Percentiles rank a stretch among this genome's conserved stretches.
These are phyloP conservation scores for Hippopotamyrus pictus DNA, from an alignment of 2,797 vertebrate species.

Conservation along the genomic window DNA sequence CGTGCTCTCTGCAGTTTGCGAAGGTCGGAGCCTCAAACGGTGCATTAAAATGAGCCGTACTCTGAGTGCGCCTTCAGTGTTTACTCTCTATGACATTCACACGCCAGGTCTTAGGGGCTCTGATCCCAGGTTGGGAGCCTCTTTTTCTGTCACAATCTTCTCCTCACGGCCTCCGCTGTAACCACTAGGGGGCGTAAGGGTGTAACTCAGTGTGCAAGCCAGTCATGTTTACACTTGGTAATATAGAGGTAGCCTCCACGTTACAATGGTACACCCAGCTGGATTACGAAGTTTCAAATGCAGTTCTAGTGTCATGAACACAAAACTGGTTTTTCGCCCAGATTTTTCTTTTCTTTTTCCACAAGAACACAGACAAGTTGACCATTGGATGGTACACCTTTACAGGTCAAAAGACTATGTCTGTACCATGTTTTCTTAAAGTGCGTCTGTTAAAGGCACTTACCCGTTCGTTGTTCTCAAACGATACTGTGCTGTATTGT, in stretches of 20 bases:
- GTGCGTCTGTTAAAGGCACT: slow-evolving; percentile 43
- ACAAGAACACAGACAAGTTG: not conserved
- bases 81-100: not conserved
- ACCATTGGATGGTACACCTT: not conserved
- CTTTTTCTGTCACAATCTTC: not conserved
- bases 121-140: not conserved
- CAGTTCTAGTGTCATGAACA: not conserved
- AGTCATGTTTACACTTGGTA: slow-evolving; percentile 1
- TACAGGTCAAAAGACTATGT: slow-evolving; percentile 27
- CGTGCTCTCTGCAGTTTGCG: not conserved
- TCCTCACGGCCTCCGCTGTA: not conserved
- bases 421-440: slow-evolving; percentile 42
- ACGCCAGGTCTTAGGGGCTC: not conserved
- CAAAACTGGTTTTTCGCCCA: not conserved
- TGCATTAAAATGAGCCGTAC: not conserved
- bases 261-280: not conserved
- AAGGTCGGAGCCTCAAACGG: not conserved
- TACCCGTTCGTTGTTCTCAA: slow-evolving; percentile 40
- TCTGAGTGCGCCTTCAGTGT: not conserved
- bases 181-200: not conserved
- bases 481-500: slow-evolving; percentile 46
- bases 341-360: not conserved
- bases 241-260: not conserved
- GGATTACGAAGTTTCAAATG: not conserved
- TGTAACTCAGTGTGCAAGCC: not conserved